phyloP scores from a whole-genome alignment of 1,140 invertebrate genomes.

The Drosophila ironensis region DNA sequence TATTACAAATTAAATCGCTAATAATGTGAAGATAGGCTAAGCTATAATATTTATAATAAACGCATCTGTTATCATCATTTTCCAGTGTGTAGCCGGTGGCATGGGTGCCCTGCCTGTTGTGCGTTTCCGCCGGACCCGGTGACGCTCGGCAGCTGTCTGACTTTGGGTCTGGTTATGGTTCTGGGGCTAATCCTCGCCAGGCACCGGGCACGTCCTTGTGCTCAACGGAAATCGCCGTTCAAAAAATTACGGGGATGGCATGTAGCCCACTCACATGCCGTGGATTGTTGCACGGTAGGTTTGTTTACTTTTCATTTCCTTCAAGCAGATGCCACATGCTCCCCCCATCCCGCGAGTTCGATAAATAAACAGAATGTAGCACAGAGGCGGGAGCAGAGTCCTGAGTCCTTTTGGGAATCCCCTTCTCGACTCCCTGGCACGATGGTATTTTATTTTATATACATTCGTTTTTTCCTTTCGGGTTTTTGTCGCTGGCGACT shows the following conservation, averaged over 20 bases:
- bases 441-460: neutral
- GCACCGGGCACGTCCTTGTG: constrained; percentile 64
- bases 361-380: constrained; percentile 51
- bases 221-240: constrained; percentile 50
- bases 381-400: neutral
- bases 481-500: constrained; percentile 49
- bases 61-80: no score
- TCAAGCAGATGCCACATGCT: constrained; percentile 62
- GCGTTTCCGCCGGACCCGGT: constrained; percentile 51
- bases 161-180: constrained; percentile 22
- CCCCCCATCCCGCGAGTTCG: constrained; percentile 29
- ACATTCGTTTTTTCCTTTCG: constrained; percentile 19
- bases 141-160: constrained; percentile 54
- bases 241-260: constrained; percentile 46
- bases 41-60: no score
- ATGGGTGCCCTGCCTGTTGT: constrained; percentile 27
- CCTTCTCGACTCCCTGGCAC: constrained; percentile 28
- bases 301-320: constrained; percentile 79
- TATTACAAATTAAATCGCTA: no score
- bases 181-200: constrained; percentile 66
- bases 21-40: no score
- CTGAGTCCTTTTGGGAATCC: constrained; percentile 4
- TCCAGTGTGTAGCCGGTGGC: no score
- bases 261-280: constrained; percentile 23
- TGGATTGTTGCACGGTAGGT: constrained; percentile 13